Base-by-base conservation (phyloP, 2,113 vertebrate species). In the Carettochelys insculpta region DNA sequence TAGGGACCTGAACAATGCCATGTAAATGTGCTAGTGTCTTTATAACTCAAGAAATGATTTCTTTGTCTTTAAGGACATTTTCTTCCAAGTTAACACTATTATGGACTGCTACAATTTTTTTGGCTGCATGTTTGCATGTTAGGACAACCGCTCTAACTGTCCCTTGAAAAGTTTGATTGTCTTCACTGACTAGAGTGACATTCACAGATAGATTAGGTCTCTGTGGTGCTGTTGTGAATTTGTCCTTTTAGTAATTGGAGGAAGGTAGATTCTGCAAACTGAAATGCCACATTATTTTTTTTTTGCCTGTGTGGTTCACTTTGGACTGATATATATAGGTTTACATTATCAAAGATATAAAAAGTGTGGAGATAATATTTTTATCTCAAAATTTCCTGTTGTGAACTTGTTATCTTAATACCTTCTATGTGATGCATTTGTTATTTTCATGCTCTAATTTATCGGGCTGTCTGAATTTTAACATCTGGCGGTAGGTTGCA, bases 331-430 rank as follows among this genome's bases (percentile, higher is more conserved):
- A 27, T n/a, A 77, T 94, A 92, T 50, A 87, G 80, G 86, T 92
- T 96, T 90, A 82, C 77, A 52, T 94, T 92, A 91, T 88, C 82
- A 86, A 86, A 90, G 11, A 6, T 78, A 89, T 94, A 38, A 86
- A 94, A 92, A 92, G 77, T 77, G 29, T 2, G 47, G 89, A 68
- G 92, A 78, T 90, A 96, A 85, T 88, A 89, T 82, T 54, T 77
- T 95, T 61, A 91, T 90, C 29, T 1, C 54, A 29, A 31, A 83
- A 89, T 80, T 38, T 51, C 86, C 90, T 96, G 90, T 77, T 85
- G 89, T 84, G 65, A 83, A 14, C 85, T 90, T 91, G 34, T 65
- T 89, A 75, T 89, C 76, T 79, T 90, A 87, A 94, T 91, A 34
- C 38, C 82, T 50, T 91, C 87, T 29, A 83, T 86, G 27, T 24